Percentiles rank a stretch among this genome's conserved stretches.
These are phyloP conservation scores for Hedya salicella DNA, from an alignment of 2,888 invertebrate genomes.

Conservation along the genomic window DNA sequence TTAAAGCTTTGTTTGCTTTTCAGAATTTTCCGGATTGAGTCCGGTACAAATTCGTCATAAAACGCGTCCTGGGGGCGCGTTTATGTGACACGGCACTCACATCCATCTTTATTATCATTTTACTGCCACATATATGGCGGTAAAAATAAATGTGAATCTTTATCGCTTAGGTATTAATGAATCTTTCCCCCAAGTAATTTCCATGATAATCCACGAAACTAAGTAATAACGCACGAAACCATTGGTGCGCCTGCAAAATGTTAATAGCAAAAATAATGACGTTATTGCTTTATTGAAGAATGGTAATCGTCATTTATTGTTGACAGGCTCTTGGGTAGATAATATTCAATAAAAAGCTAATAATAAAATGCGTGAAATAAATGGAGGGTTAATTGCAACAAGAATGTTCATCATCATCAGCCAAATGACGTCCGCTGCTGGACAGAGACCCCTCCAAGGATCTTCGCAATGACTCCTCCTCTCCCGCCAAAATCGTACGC, in stretches of 20 bases:
- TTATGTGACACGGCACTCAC: slow-evolving; percentile 57
- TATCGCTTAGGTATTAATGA: slow-evolving; percentile 72
- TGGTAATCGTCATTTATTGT: slow-evolving; percentile 52
- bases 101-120: slow-evolving; percentile 72
- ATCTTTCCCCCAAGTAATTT: slow-evolving; percentile 45
- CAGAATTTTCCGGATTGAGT: slow-evolving; percentile 52
- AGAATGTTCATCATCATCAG: too few species aligned
- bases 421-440: too few species aligned
- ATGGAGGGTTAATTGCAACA: too few species aligned
- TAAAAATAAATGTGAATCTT: slow-evolving; percentile 66
- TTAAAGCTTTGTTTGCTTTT: slow-evolving; percentile 49
- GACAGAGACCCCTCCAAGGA: too few species aligned
- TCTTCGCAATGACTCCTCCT: too few species aligned
- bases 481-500: too few species aligned
- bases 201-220: slow-evolving; percentile 44
- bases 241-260: slow-evolving; percentile 58
- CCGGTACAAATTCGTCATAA: slow-evolving; percentile 62
- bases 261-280: slow-evolving; percentile 50
- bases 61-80: slow-evolving; percentile 59
- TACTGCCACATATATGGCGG: slow-evolving; percentile 63
- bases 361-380: too few species aligned
- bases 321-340: slow-evolving; percentile 53
- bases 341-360: neutral
- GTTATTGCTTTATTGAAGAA: slow-evolving; percentile 51
- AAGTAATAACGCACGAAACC: slow-evolving; percentile 44